Evolutionary conservation across 2,888 invertebrate genomes (phyloP), one percentile per base, ranked within the genome.

Genomic region (Drosophila yooni): DNA sequence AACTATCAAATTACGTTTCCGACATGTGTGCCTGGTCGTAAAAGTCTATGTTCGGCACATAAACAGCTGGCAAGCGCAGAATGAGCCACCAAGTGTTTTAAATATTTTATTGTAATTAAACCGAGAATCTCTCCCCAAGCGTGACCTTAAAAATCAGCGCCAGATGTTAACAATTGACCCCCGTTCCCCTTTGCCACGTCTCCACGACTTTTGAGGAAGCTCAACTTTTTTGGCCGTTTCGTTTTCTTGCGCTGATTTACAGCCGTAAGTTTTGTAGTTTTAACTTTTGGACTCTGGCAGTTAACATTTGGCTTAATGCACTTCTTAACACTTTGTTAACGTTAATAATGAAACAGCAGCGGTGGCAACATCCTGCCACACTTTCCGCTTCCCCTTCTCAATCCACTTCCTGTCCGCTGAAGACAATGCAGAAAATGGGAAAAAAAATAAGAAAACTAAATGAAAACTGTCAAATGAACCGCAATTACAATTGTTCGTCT

Each of bases 41-140:
- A 70, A 84, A 79, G 74, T 70, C 81, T 69, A 71, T 76, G 83
- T 61, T 65, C 58, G 63, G 53, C 64, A 64, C 81, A 77, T 81
- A 83, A 83, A 81, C 81, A 71, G 74, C 70, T 76, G 84, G 65
- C 79, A 58, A 58, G 52, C 3, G 18, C 54, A 64, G 31, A 33
- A 29, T 1, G 34, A 70, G 54, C 46, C 21, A 38, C 15, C 31
- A 60, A 34, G 33, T 34, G 48, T 36, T 74, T 83, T 86, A 89
- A 86, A 86, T 86, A 86, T 86, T 90, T 86, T 76, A 86, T 88
- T 81, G 89, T 81, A 90, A 86, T 86, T 89, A 86, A 89, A 74
- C 57, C 70, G 70, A 71, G 83, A 81, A 90, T 79, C 56, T 83
- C 89, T 89, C 90, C 88, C 89, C 86, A 66, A 63, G 70, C 72